A percentile compares a stretch with the other conserved stretches of the same genome.
phyloP scores from a whole-genome alignment of 1,140 invertebrate species.

The Neocloeon triangulifer region DNA sequence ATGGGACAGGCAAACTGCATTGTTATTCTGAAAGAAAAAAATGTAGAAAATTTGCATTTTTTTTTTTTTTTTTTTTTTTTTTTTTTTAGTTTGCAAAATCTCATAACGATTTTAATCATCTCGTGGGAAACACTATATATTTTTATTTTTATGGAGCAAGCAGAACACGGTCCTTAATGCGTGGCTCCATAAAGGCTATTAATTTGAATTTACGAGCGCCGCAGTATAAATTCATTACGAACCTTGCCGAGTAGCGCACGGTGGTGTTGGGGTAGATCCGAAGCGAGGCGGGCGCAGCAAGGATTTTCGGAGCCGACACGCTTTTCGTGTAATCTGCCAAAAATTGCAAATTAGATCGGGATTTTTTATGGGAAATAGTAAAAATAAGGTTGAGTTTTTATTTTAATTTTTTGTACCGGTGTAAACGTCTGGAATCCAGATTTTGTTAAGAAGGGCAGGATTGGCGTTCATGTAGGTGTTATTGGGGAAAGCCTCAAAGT shows the following conservation, averaged over 20 bases:
- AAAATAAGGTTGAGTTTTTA: neutral
- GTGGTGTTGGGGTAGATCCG: constrained; percentile 11
- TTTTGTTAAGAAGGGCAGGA: constrained; percentile 9
- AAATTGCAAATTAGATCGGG: too few relatives aligned
- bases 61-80: neutral
- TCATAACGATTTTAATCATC: too few relatives aligned
- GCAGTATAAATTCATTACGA: too few relatives aligned
- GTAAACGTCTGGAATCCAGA: constrained; percentile 11
- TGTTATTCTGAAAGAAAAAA: neutral
- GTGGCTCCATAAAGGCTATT: too few relatives aligned
- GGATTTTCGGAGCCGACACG: constrained; percentile 8
- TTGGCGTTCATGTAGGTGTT: constrained; percentile 10
- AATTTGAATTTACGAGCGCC: too few relatives aligned
- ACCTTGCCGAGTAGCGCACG: constrained; percentile 11
- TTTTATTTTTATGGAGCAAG: too few relatives aligned
- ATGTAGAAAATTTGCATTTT: neutral
- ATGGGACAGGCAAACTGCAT: constrained; percentile 5
- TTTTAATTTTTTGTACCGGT: constrained; percentile 6
- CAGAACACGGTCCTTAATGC: too few relatives aligned
- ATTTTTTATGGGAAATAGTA: too few relatives aligned
- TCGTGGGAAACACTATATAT: too few relatives aligned
- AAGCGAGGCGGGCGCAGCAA: constrained; percentile 11
- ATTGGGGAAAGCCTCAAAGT: constrained; percentile 6
- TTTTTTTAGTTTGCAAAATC: too few relatives aligned
- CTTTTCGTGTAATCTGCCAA: constrained; percentile 11